A percentile compares a stretch with the other conserved stretches of the same genome.
Evolutionary conservation across 1,140 invertebrate genomes (phyloP).

Genomic region (Neoseiulus cucumeris): DNA sequence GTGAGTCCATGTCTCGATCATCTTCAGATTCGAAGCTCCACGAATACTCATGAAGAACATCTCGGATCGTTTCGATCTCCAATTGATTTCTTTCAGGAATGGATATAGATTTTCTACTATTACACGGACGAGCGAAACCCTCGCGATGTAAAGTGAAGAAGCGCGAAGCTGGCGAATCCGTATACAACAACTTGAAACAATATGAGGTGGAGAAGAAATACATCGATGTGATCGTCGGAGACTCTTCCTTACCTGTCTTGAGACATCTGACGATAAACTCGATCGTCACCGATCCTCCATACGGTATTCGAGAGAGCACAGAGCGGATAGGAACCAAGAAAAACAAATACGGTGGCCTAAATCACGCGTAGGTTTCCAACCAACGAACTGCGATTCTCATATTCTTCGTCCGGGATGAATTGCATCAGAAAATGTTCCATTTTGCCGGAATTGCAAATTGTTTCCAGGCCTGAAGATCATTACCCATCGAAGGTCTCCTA

Average conservation of each 20-base stretch:
- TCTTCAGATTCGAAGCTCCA: constrained; percentile 20
- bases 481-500: background rate
- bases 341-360: no score
- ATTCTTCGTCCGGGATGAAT: no score
- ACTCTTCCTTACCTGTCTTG: constrained; percentile 66
- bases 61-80: constrained; percentile 27
- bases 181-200: constrained; percentile 61
- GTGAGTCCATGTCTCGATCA: constrained; percentile 24
- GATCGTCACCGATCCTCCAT: constrained; percentile 86
- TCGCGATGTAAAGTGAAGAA: constrained; percentile 34
- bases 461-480: background rate
- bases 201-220: constrained; percentile 54
- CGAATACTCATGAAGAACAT: constrained; percentile 83
- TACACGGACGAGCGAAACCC: constrained; percentile 25
- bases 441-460: no score
- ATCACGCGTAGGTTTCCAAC: no score
- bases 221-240: constrained; percentile 68
- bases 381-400: no score
- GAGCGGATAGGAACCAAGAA: constrained; percentile 48
- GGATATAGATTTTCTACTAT: constrained; percentile 1
- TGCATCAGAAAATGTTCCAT: no score
- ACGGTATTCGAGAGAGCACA: constrained; percentile 77
- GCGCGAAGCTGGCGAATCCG: constrained; percentile 59
- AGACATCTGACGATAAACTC: constrained; percentile 46
- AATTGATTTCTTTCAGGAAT: constrained; percentile 10